These are phyloP conservation scores for Nomada goodeniana DNA, from an alignment of 2,888 invertebrate genomes.

Conservation along the genomic window DNA sequence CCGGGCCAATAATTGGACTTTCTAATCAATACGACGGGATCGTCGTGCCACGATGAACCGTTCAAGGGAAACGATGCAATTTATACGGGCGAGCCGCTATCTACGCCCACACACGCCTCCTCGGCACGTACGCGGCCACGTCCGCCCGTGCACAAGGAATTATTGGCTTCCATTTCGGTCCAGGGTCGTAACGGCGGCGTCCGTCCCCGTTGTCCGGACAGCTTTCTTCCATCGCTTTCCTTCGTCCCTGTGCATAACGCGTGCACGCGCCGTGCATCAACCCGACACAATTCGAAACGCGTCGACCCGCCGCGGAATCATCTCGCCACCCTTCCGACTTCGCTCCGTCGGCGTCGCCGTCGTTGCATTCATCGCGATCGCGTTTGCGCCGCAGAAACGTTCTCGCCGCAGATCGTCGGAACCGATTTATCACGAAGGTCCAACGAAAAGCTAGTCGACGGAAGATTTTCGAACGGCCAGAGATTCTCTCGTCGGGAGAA, in stretches of 20 bases:
- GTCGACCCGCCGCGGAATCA: not conserved
- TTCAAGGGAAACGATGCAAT: slow-evolving; percentile 61
- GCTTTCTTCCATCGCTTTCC: slow-evolving; percentile 44
- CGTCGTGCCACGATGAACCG: slow-evolving; percentile 66
- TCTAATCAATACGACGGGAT: slow-evolving; percentile 80
- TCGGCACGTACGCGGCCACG: slow-evolving; percentile 50
- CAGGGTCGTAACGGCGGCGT: slow-evolving; percentile 64
- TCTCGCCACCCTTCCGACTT: not conserved
- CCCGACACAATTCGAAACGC: slow-evolving; percentile 60
- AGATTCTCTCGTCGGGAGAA: not conserved
- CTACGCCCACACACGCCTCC: slow-evolving; percentile 32
- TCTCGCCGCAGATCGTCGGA: slow-evolving; percentile 20
- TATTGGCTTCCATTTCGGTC: slow-evolving; percentile 76
- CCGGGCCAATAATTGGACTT: slow-evolving; percentile 80
- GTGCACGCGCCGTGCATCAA: slow-evolving; percentile 56
- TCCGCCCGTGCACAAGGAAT: slow-evolving; percentile 76
- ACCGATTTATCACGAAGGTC: slow-evolving; percentile 37
- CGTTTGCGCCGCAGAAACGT: slow-evolving; percentile 22
- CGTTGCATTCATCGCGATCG: slow-evolving; percentile 27
- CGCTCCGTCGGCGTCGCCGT: slow-evolving; percentile 10
- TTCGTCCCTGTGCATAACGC: not conserved
- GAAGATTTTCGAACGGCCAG: slow-evolving; percentile 26
- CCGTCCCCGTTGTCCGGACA: slow-evolving; percentile 57
- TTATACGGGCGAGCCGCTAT: slow-evolving; percentile 55
- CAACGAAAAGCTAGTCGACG: slow-evolving; percentile 32